These are phyloP conservation scores for Artemia sinica DNA, from an alignment of 2,888 invertebrate genomes.

Conservation along the genomic window DNA sequence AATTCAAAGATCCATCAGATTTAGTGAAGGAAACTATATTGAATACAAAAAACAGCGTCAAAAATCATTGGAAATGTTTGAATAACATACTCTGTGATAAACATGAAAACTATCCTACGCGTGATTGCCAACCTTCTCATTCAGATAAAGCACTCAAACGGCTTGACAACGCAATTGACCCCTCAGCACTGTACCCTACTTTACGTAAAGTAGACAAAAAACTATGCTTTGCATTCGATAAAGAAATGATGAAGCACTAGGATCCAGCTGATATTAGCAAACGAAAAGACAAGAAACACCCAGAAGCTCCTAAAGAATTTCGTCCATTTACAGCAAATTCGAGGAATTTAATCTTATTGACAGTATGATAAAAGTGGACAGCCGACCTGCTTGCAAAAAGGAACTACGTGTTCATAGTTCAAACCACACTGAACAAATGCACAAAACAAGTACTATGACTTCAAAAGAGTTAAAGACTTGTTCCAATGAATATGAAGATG, in stretches of 20 bases:
- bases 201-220: not conserved
- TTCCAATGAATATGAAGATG: constrained; percentile 28
- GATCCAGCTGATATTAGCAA: constrained; percentile 32
- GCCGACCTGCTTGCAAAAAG: constrained; percentile 42
- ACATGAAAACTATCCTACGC: constrained; percentile 42
- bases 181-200: not conserved
- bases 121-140: not conserved
- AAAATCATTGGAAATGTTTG: constrained; percentile 56
- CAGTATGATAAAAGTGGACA: constrained; percentile 33
- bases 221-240: constrained; percentile 60
- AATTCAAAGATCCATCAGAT: constrained; percentile 35
- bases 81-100: constrained; percentile 56
- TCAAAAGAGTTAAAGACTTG: constrained; percentile 33
- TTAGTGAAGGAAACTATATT: constrained; percentile 70
- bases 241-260: constrained; percentile 53
- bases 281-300: constrained; percentile 36
- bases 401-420: constrained; percentile 48
- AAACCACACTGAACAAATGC: constrained; percentile 39
- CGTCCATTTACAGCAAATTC: constrained; percentile 50
- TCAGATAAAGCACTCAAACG: not conserved
- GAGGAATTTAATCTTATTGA: constrained; percentile 46
- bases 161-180: not conserved
- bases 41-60: constrained; percentile 57
- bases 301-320: constrained; percentile 61
- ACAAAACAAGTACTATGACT: constrained; percentile 34